phyloP scores from a whole-genome alignment of 2,113 vertebrate genomes.

The Scatophagus argus region DNA sequence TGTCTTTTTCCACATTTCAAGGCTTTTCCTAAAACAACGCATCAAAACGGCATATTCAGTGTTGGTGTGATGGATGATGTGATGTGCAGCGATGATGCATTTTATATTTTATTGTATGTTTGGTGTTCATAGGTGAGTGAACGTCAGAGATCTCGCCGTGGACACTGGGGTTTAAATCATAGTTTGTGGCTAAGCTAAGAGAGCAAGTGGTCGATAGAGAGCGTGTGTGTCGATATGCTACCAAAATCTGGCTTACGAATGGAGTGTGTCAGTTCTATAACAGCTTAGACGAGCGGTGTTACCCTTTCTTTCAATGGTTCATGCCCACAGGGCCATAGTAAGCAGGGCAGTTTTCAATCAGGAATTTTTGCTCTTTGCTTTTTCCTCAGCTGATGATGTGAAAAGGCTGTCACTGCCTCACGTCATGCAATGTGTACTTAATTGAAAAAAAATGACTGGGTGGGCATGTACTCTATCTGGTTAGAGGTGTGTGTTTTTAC shows the following conservation, averaged over 20 bases:
- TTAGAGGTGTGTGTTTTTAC: conserved; percentile 22
- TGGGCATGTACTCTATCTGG: conserved; percentile 5
- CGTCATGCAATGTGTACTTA: conserved; percentile 22
- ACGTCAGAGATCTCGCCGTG: neutral
- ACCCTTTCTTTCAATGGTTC: conserved; percentile 21
- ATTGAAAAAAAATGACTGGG: conserved; percentile 15
- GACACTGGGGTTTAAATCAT: conserved; percentile 12
- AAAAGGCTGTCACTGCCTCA: conserved; percentile 17
- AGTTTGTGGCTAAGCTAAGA: conserved; percentile 2
- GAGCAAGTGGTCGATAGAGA: neutral
- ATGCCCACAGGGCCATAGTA: conserved; percentile 10
- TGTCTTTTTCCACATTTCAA: conserved; percentile 5
- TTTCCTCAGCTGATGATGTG: conserved; percentile 27
- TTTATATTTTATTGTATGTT: conserved; percentile 23
- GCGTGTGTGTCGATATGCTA: conserved; percentile 11
- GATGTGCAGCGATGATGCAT: neutral
- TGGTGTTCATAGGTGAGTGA: conserved; percentile 24
- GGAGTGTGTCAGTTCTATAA: conserved; percentile 29
- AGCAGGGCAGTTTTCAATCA: conserved; percentile 23
- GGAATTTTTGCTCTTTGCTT: conserved; percentile 22
- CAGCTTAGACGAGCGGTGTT: conserved; percentile 17
- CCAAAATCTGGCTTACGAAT: conserved; percentile 2
- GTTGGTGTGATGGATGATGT: conserved; percentile 1
- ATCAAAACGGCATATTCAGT: neutral
- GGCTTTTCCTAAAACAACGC: neutral